phyloP scores from a whole-genome alignment of 2,113 vertebrate genomes.

The Paraplagusia blochii region DNA sequence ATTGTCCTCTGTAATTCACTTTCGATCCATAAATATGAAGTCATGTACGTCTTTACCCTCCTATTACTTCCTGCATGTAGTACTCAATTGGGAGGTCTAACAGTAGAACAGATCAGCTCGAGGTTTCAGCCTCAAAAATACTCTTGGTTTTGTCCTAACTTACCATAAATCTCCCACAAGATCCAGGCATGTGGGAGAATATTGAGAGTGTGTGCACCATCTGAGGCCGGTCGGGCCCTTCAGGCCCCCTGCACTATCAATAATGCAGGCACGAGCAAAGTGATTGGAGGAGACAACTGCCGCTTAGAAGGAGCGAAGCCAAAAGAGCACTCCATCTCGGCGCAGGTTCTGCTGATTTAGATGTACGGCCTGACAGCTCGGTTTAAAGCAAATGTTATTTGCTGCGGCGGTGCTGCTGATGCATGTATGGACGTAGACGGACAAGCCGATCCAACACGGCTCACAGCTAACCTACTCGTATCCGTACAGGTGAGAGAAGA shows the following conservation, averaged over 20 bases:
- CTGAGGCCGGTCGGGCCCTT: constrained; percentile 76
- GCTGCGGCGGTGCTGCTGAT: constrained; percentile 1
- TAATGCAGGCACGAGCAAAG: constrained; percentile 85
- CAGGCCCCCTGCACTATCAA: constrained; percentile 78
- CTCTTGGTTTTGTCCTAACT: constrained; percentile 43
- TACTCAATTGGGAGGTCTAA: constrained; percentile 67
- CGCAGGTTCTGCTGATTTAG: constrained; percentile 81
- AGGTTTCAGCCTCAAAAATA: constrained; percentile 39
- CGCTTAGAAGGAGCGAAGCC: constrained; percentile 82
- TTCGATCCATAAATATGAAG: too few species aligned
- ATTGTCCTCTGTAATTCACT: too few species aligned
- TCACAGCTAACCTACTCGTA: constrained; percentile 31
- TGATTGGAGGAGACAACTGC: constrained; percentile 87
- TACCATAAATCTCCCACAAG: constrained; percentile 39
- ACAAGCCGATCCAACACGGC: constrained; percentile 10
- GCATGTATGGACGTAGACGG: background rate
- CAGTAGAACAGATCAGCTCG: constrained; percentile 67
- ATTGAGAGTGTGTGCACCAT: constrained; percentile 66
- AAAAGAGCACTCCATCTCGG: constrained; percentile 61
- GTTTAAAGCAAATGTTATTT: constrained; percentile 15
- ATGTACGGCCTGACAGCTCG: constrained; percentile 67
- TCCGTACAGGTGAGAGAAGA: constrained; percentile 41
- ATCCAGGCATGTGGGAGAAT: constrained; percentile 71
- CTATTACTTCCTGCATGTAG: background rate
- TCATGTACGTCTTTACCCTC: constrained; percentile 28